Evolutionary conservation across 2,113 vertebrate species (phyloP).

Genomic region (Seriola aureovittata): DNA sequence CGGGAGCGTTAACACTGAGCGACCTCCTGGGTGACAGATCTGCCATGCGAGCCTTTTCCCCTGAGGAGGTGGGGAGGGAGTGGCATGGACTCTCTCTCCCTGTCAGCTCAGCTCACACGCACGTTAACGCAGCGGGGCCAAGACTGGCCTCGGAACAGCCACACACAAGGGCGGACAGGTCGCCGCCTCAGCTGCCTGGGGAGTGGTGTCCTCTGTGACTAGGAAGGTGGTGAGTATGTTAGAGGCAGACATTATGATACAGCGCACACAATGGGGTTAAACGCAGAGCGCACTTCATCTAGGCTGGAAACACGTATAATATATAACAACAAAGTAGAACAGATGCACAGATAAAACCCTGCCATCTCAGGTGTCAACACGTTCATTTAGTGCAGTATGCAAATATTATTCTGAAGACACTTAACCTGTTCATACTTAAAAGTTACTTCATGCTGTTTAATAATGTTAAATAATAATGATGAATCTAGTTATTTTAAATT

Average conservation of each 20-base stretch:
- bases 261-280: slow-evolving; percentile 70
- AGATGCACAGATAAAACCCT: slow-evolving; percentile 35
- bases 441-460: slow-evolving; percentile 32
- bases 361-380: not conserved
- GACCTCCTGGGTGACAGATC: slow-evolving; percentile 95
- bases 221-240: slow-evolving; percentile 72
- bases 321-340: slow-evolving; percentile 36
- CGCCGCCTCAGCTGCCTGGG: slow-evolving; percentile 76
- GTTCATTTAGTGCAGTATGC: not conserved
- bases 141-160: slow-evolving; percentile 66
- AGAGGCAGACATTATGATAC: slow-evolving; percentile 72
- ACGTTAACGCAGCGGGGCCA: slow-evolving; percentile 74
- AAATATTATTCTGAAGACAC: not conserved
- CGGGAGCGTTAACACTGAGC: slow-evolving; percentile 94
- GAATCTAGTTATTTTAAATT: slow-evolving; percentile 7
- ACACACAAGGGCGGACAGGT: slow-evolving; percentile 72
- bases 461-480: slow-evolving; percentile 4
- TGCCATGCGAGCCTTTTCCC: slow-evolving; percentile 88
- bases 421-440: slow-evolving; percentile 14
- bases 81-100: slow-evolving; percentile 70
- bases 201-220: slow-evolving; percentile 79
- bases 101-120: slow-evolving; percentile 82
- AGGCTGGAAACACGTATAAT: slow-evolving; percentile 40
- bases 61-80: slow-evolving; percentile 72
- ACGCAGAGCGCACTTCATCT: slow-evolving; percentile 62